These are phyloP conservation scores for Athalia circularis DNA, from an alignment of 2,888 invertebrate genomes.

Conservation along the genomic window DNA sequence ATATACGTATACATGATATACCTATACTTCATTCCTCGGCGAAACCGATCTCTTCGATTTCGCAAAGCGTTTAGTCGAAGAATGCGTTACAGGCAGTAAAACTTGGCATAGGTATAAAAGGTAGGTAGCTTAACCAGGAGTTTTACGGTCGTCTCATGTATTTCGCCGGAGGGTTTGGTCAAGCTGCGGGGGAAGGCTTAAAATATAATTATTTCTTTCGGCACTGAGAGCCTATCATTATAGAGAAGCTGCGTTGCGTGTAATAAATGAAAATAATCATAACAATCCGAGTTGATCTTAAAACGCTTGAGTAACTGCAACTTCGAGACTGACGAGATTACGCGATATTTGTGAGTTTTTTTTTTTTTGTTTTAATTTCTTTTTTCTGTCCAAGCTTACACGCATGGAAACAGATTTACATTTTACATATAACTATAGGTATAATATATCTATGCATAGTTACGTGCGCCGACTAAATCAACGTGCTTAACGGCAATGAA, in stretches of 20 bases:
- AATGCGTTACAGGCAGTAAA: constrained; percentile 30
- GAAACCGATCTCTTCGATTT: constrained; percentile 26
- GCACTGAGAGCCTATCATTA: constrained; percentile 42
- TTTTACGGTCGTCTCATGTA: constrained; percentile 19
- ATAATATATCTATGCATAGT: not conserved
- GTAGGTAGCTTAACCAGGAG: constrained; percentile 39
- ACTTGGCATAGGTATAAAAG: constrained; percentile 3
- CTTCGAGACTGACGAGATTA: not conserved
- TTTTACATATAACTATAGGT: not conserved
- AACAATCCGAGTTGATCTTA: constrained; percentile 19
- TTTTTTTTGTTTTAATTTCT: too few relatives aligned
- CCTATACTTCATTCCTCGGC: constrained; percentile 4
- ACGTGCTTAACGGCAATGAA: not conserved
- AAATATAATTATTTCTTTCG: constrained; percentile 46
- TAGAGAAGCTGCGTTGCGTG: constrained; percentile 41
- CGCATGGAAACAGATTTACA: too few relatives aligned
- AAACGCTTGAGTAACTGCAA: not conserved
- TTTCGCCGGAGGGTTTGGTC: constrained; percentile 30
- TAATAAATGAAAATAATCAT: constrained; percentile 43
- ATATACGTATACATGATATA: too few relatives aligned
- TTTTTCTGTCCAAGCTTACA: too few relatives aligned
- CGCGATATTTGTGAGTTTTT: constrained; percentile 3
- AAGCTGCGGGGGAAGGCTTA: constrained; percentile 23
- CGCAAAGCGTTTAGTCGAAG: constrained; percentile 21
- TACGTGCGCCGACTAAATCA: not conserved